Base-by-base conservation (phyloP, 2,113 vertebrate genomes). In the Leucoraja erinaceus region DNA sequence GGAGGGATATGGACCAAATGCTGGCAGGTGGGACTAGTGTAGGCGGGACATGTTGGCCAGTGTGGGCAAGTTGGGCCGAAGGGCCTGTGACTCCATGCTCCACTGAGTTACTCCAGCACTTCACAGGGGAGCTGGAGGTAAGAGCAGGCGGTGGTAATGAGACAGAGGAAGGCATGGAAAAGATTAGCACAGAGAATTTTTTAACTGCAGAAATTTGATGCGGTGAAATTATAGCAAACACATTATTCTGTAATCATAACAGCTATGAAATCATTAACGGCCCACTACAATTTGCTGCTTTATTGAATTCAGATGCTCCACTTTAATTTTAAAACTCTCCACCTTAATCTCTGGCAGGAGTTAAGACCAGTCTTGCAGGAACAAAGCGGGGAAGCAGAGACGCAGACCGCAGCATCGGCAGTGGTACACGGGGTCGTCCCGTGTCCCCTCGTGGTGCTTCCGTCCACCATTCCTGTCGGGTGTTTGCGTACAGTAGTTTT, bases 251-350 rank as follows among this genome's bases (percentile, higher is more conserved):
- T 11, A 28, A 59, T 59, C 54, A 59, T 28, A 84, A 47, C 79
- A 54, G 79, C 79, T 83, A 56, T 83, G 79, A 25, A 83, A 83
- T 56, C 38, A 83, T 83, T 83, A 79, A 79, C 75, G 47, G 81
- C 59, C 81, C 59, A 59, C 25, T 22, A 59, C 81, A 84, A 59
- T 59, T 59, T 84, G 81, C 54, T 56, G 25, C 47, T 79, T 47
- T 28, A 84, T 84, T 83, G 56, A 59, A 84, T 84, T 84, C 81
- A 84, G 81, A 84, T 84, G 81, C 56, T 84, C 81, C 81, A 84
- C 25, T 84, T 84, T 84, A 84, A 59, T 68, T 59, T 56, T n/a
- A 59, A 59, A 84, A 59, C 22, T 28, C 59, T 59, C 81, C 54
- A 12, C 25, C 0, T 28, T 14, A n/a, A 54, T 59, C 0, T 61